Conservation (phyloP, 2,888 invertebrate genomes). For the Phragmatobia fuliginosa region DNA sequence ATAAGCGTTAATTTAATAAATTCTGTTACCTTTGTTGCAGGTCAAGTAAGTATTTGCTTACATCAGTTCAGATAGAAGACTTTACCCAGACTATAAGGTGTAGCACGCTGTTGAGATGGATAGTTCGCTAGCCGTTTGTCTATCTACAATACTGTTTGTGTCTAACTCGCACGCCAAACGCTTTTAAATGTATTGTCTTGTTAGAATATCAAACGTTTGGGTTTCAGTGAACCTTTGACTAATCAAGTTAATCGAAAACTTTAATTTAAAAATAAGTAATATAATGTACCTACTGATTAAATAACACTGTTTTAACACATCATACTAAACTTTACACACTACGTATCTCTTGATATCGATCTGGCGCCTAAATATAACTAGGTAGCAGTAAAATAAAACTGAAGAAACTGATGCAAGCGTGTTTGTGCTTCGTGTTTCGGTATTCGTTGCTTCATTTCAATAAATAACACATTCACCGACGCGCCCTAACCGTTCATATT, state of each 20-base stretch:
- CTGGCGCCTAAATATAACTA: background rate
- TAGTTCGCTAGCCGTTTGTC: too few relatives aligned
- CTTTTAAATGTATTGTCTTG: background rate
- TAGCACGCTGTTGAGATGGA: background rate
- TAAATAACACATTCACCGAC: background rate
- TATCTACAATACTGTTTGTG: background rate
- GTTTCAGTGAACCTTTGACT: too few relatives aligned
- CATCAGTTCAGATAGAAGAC: background rate
- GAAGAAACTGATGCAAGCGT: background rate
- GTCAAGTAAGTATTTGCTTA: background rate
- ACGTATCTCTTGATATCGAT: background rate
- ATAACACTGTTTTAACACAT: too few relatives aligned
- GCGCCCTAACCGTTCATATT: background rate
- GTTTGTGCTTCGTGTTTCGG: background rate
- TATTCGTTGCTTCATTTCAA: background rate
- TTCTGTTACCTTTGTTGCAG: background rate
- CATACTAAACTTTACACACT: background rate
- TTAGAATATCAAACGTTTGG: too few relatives aligned
- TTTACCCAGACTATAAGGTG: background rate
- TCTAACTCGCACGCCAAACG: background rate
- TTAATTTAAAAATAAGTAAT: too few relatives aligned
- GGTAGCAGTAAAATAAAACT: background rate
- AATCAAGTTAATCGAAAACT: too few relatives aligned
- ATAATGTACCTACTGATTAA: too few relatives aligned
- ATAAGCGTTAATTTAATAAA: background rate